Evolutionary conservation across 2,888 invertebrate genomes (phyloP), one percentile per base, ranked within the genome.

Genomic region (Strigamia transsilvanica): DNA sequence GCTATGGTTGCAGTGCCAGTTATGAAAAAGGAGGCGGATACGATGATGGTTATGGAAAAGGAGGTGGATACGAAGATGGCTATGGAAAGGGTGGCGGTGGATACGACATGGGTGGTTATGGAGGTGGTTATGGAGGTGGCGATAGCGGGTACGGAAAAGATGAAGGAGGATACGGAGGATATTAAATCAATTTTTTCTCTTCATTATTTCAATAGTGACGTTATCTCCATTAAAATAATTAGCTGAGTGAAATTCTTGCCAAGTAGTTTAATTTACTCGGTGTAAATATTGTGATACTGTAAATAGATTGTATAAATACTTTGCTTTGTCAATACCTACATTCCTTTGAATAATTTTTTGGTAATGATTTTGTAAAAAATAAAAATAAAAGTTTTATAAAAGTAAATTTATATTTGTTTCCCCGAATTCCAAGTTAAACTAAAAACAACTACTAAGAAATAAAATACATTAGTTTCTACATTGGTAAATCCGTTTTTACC

Each of bases 21-120:
- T 38, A 38, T 38, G 38, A 7, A 38, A 38, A 46, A 46, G 46
- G 46, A 13, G 13, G n/a, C 46, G n/a, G 46, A n/a, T 46, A n/a
- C 46, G 46, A 46, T 13, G 46, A 46, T 46, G 46, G 46, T n/a
- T 46, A 46, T 46, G 46, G 46, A 46, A 46, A 46, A 46, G 46
- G 46, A 10, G 46, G 46, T 13, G 73, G 61, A 21, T 18, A 23
- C 18, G 61, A 32, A 12, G 32, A 27, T 2, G 27, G 27, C 9
- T 23, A 32, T 27, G 73, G 73, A n/a, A 32, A 32, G 12, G 73
- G 21, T 27, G 73, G 73, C 13, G 73, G 73, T 73, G 23, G 73
- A 1, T 46, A 46, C n/a, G 46, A 13, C 46, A 46, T 46, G 46
- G 46, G 46, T n/a, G 46, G 46, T 46, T 38, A 38, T 38, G 38